phyloP scores from a whole-genome alignment of 2,113 vertebrate species.

The Tragelaphus buxtoni region DNA sequence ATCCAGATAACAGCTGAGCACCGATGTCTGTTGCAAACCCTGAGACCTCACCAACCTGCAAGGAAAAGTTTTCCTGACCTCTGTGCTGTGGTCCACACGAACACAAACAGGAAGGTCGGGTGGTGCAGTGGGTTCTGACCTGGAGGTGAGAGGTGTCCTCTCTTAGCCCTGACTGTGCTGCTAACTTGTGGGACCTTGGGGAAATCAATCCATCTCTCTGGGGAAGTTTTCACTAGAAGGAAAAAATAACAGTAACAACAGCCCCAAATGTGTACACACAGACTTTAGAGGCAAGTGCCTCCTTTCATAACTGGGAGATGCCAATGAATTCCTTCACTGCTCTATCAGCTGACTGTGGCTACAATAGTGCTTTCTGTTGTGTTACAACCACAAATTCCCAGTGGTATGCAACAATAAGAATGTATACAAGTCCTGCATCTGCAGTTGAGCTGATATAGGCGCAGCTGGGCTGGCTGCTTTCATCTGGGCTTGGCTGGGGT shows the following conservation, averaged over 20 bases:
- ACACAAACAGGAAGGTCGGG: too few species aligned
- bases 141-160: not conserved
- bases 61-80: not conserved
- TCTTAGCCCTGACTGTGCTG: not conserved
- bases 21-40: constrained; percentile 28
- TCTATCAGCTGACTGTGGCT: not conserved
- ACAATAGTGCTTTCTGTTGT: not conserved
- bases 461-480: not conserved
- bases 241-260: not conserved
- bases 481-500: not conserved
- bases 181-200: not conserved
- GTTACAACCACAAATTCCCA: not conserved
- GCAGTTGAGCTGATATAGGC: not conserved
- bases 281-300: not conserved
- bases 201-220: not conserved
- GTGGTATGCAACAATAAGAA: not conserved
- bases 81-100: not conserved
- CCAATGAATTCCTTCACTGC: not conserved
- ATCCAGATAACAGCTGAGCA: constrained; percentile 43
- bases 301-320: not conserved
- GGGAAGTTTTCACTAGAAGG: not conserved
- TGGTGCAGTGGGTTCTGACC: not conserved
- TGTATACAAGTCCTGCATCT: not conserved
- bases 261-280: not conserved
- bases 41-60: not conserved